phyloP scores from a whole-genome alignment of 2,888 invertebrate species.

The Norana najaformis region DNA sequence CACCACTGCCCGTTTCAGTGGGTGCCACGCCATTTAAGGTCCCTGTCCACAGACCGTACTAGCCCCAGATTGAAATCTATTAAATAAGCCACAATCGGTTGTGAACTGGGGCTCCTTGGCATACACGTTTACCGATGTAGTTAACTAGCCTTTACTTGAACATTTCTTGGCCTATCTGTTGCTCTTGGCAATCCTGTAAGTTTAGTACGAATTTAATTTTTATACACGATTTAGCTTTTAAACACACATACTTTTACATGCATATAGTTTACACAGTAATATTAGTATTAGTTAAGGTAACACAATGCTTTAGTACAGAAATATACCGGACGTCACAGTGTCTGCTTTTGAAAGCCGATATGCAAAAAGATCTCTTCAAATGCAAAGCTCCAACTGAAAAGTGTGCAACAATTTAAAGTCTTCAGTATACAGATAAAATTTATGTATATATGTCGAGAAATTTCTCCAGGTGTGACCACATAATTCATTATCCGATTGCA shows the following conservation, averaged over 20 bases:
- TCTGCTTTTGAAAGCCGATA: neutral
- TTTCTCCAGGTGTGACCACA: neutral
- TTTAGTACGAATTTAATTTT: no score
- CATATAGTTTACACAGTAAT: neutral
- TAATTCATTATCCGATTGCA: neutral
- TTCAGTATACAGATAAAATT: neutral
- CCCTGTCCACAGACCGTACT: no score
- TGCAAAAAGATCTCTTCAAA: neutral
- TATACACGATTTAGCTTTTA: neutral
- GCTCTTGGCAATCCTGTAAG: no score
- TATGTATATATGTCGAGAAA: neutral
- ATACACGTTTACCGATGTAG: no score
- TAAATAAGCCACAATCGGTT: no score
- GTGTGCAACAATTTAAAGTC: neutral
- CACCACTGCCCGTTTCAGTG: no score
- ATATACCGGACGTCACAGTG: neutral
- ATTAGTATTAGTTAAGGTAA: neutral
- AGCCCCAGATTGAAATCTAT: no score
- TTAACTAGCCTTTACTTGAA: neutral
- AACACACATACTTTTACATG: neutral
- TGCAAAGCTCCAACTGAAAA: neutral
- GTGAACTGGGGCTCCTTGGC: no score
- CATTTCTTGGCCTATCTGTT: no score
- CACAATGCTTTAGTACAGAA: neutral
- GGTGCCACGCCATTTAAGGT: neutral